Evolutionary conservation across 2,113 vertebrate species (phyloP).

Genomic region (Oryzias melastigma): DNA sequence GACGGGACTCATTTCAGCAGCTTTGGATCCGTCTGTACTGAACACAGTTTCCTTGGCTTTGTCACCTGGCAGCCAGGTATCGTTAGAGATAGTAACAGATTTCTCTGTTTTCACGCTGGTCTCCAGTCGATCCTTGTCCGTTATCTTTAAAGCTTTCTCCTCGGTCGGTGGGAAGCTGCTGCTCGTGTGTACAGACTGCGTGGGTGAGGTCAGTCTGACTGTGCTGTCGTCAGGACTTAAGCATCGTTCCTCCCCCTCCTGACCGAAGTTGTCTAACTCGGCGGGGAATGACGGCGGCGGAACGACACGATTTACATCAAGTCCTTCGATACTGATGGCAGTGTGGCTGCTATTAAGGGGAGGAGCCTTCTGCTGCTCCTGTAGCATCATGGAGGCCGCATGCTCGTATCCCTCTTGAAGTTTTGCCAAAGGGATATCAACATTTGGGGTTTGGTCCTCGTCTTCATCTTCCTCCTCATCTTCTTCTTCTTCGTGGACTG

Average conservation of each 20-base stretch:
- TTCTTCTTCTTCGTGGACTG: slow-evolving; percentile 69
- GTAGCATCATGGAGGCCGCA: slow-evolving; percentile 66
- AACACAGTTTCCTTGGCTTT: slow-evolving; percentile 4
- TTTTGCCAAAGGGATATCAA: slow-evolving; percentile 81
- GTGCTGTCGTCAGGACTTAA: slow-evolving; percentile 94
- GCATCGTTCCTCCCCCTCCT: slow-evolving; percentile 88
- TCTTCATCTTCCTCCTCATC: slow-evolving; percentile 86
- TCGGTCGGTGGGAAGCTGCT: slow-evolving; percentile 92
- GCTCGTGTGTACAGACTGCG: slow-evolving; percentile 91
- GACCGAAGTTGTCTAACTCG: slow-evolving; percentile 64
- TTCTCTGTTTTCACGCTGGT: slow-evolving; percentile 39
- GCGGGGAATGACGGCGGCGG: slow-evolving; percentile 57
- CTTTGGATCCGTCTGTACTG: slow-evolving; percentile 43
- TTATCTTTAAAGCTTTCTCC: slow-evolving; percentile 80
- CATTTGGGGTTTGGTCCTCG: slow-evolving; percentile 80
- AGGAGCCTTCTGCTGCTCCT: slow-evolving; percentile 62
- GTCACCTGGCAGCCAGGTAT: slow-evolving; percentile 49
- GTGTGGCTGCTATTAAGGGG: slow-evolving; percentile 36
- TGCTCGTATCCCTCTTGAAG: slow-evolving; percentile 79
- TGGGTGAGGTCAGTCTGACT: slow-evolving; percentile 92
- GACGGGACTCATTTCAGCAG: slow-evolving; percentile 39
- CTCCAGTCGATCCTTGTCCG: slow-evolving; percentile 56
- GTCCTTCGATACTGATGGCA: slow-evolving; percentile 35
- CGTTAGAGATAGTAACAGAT: slow-evolving; percentile 59
- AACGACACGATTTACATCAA: slow-evolving; percentile 55